Conservation (phyloP, 1,140 invertebrate species). For the Brachionus rubens region DNA sequence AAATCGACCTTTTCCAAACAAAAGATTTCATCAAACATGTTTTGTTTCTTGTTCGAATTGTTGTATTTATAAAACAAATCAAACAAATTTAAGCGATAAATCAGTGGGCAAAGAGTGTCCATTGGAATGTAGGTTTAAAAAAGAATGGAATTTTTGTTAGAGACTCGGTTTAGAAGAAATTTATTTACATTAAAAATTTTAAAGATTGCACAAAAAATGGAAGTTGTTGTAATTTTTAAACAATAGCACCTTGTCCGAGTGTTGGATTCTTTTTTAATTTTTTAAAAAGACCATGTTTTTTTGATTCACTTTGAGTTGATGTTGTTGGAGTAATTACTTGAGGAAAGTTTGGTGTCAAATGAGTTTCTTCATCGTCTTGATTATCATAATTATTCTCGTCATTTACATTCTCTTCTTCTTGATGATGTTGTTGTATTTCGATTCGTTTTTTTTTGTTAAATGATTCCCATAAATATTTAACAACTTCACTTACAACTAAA, state of each 20-base stretch:
- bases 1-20: background rate
- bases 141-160: slow-evolving; percentile 18
- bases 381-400: background rate
- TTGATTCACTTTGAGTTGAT: background rate
- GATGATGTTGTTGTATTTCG: background rate
- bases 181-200: background rate
- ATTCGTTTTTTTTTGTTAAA: slow-evolving; percentile 12
- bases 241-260: slow-evolving; percentile 10
- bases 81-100: background rate
- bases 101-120: slow-evolving; percentile 18
- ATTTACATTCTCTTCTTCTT: background rate
- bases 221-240: slow-evolving; percentile 16
- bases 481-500: slow-evolving; percentile 62
- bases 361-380: background rate
- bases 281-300: background rate
- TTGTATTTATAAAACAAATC: background rate
- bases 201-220: background rate
- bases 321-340: too few species aligned
- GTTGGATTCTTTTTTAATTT: slow-evolving; percentile 15
- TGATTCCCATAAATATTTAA: slow-evolving; percentile 60
- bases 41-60: slow-evolving; percentile 29
- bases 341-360: slow-evolving; percentile 31
- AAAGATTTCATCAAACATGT: background rate
- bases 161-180: background rate
- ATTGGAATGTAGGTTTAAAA: background rate